Percentiles rank a stretch among this genome's conserved stretches.
phyloP scores from a whole-genome alignment of 2,113 vertebrate species.

The Tretioscincus oriximinensis region DNA sequence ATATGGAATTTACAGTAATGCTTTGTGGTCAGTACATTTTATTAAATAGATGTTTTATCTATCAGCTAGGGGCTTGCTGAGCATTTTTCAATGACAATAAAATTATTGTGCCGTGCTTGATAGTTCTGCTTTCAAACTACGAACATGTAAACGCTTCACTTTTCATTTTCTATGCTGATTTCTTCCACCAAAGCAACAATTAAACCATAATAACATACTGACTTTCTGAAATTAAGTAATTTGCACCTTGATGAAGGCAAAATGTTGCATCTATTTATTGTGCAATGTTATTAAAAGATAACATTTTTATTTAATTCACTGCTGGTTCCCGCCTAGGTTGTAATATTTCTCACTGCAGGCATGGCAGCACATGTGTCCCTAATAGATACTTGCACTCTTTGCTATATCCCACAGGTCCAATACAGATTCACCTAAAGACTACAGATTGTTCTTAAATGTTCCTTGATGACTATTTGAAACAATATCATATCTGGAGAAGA shows the following conservation, averaged over 20 bases:
- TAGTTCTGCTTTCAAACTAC: background rate
- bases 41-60: slow-evolving; percentile 3
- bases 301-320: slow-evolving; percentile 16
- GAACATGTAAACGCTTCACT: background rate
- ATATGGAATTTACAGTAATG: slow-evolving; percentile 15
- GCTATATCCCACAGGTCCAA: background rate
- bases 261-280: slow-evolving; percentile 5
- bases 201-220: background rate
- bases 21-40: slow-evolving; percentile 16
- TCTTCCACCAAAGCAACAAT: background rate
- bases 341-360: slow-evolving; percentile 13
- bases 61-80: slow-evolving; percentile 3
- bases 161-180: slow-evolving; percentile 1
- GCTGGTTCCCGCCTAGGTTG: background rate
- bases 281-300: slow-evolving; percentile 2
- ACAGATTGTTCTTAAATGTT: background rate
- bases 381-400: background rate
- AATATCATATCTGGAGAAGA: background rate
- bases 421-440: background rate
- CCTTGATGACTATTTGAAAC: background rate
- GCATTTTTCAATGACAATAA: slow-evolving; percentile 24
- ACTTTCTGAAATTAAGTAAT: slow-evolving; percentile 17
- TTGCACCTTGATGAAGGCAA: slow-evolving; percentile 4
- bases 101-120: slow-evolving; percentile 11
- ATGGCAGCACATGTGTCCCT: background rate